Percentiles rank a stretch among this genome's conserved stretches.
Evolutionary conservation across 2,797 vertebrate species (phyloP).

Genomic region (Intellagama lesueurii): DNA sequence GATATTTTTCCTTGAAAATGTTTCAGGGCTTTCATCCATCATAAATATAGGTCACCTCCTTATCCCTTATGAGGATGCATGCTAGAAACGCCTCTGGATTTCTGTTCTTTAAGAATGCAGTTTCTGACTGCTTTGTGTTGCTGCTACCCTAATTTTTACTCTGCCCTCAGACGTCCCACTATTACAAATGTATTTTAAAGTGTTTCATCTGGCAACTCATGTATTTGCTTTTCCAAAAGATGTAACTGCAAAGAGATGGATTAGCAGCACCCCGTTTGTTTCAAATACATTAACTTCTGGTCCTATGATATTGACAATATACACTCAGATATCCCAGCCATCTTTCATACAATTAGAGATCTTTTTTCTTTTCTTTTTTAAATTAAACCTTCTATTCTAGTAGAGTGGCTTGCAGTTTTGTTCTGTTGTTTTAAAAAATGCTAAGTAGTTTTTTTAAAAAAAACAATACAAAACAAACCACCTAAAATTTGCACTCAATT

Average conservation of each 20-base stretch:
- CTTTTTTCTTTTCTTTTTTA: neutral
- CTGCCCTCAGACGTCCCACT: neutral
- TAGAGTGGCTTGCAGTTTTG: neutral
- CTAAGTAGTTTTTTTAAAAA: neutral
- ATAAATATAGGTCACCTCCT: slow-evolving; percentile 13
- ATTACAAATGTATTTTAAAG: neutral
- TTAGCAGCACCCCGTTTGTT: slow-evolving; percentile 24
- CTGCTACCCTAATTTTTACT: slow-evolving; percentile 21
- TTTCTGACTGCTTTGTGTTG: neutral
- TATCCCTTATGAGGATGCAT: neutral
- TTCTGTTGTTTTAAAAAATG: neutral
- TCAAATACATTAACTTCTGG: slow-evolving; percentile 14
- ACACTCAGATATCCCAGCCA: neutral
- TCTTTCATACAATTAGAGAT: neutral
- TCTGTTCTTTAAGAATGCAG: slow-evolving; percentile 4
- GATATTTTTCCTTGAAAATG: slow-evolving; percentile 6
- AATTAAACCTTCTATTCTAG: neutral
- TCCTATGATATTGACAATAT: slow-evolving; percentile 20
- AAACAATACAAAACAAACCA: neutral
- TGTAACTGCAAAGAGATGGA: neutral
- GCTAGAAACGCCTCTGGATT: neutral
- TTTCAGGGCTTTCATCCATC: slow-evolving; percentile 16
- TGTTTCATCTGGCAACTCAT: slow-evolving; percentile 3
- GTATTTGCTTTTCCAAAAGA: neutral
- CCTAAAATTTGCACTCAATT: neutral